Evolutionary conservation across 2,113 vertebrate species (phyloP).

Genomic region (Pseudolaguvia tuberculata): DNA sequence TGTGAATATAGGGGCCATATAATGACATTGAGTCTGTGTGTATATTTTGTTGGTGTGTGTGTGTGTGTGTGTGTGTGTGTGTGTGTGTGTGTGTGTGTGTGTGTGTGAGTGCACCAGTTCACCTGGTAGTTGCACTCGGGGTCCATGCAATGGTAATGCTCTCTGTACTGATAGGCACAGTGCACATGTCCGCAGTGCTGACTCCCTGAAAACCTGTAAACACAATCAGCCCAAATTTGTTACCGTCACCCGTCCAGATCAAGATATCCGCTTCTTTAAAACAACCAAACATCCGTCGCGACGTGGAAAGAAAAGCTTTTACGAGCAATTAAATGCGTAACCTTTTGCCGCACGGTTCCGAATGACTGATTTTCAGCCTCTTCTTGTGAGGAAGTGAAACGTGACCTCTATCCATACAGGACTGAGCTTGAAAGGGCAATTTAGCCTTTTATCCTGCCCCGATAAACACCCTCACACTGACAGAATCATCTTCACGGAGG

Average conservation of each 20-base stretch:
- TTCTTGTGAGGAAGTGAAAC: constrained; percentile 31
- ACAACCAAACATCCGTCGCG: not conserved
- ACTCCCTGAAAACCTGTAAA: constrained; percentile 91
- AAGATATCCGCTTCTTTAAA: not conserved
- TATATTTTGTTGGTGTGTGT: not conserved
- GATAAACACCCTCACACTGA: constrained; percentile 46
- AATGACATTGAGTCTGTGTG: too few relatives aligned
- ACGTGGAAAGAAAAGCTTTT: constrained; percentile 15
- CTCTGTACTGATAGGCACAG: constrained; percentile 97
- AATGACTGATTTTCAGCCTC: constrained; percentile 25
- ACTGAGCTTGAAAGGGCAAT: constrained; percentile 48
- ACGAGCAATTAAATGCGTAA: constrained; percentile 29
- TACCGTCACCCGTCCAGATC: not conserved
- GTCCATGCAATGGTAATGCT: constrained; percentile 99
- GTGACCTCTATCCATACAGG: constrained; percentile 35
- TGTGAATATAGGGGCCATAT: too few relatives aligned
- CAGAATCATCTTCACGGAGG: constrained; percentile 46
- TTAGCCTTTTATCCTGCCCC: constrained; percentile 49
- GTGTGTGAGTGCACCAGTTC: constrained; percentile 46
- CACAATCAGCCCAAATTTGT: constrained; percentile 32
- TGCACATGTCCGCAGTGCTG: constrained; percentile 98
- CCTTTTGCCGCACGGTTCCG: constrained; percentile 24
- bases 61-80: not conserved
- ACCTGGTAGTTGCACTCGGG: constrained; percentile 99
- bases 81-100: constrained; percentile 9